Evolutionary conservation across 2,113 vertebrate genomes (phyloP), one percentile per base, ranked within the genome.

Genomic region (Albula glossodonta): DNA sequence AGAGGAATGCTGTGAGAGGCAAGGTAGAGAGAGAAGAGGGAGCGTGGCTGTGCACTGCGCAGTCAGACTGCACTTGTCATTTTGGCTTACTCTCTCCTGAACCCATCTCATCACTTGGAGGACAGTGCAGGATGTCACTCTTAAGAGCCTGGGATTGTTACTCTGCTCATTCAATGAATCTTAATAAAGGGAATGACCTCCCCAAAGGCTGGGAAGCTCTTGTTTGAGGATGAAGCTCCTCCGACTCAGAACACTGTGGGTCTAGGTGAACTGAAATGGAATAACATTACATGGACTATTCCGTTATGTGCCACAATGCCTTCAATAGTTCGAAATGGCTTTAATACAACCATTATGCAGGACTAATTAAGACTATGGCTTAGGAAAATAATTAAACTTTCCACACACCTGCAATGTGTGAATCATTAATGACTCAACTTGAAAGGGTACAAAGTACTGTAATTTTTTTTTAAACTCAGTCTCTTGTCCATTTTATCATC

Each of bases 321-420:
- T 74, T 74, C n/a, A 31, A 74, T 22, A 74, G 25, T 11, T 31
- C n/a, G 31, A 74, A 74, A 74, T 25, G 1, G 2, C 70, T 9
- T 74, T 74, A 74, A 74, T 74, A 22, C n/a, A 74, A n/a, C 6
- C 70, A 74, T 74, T 74, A 74, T 74, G 70, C 22, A 74, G 70
- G 70, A 31, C 70, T 74, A 74, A 74, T 74, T 74, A 31, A 70
- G 22, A 74, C 22, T 22, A 22, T 2, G 31, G 22, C 31, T 74
- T 74, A 9, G 31, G 70, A 74, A 74, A 74, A 74, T n/a, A 74
- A 74, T n/a, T 22, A 74, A 31, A n/a, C 22, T 3, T n/a, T 10
- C 70, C 70, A 74, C 70, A 31, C 70, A 74, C 70, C 70, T 74
- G 70, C 70, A 74, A n/a, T n/a, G 70, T 31, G 70, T 74, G 31